These are phyloP conservation scores for Zaprionus taronus DNA, from an alignment of 1,140 invertebrate genomes.

Conservation along the genomic window DNA sequence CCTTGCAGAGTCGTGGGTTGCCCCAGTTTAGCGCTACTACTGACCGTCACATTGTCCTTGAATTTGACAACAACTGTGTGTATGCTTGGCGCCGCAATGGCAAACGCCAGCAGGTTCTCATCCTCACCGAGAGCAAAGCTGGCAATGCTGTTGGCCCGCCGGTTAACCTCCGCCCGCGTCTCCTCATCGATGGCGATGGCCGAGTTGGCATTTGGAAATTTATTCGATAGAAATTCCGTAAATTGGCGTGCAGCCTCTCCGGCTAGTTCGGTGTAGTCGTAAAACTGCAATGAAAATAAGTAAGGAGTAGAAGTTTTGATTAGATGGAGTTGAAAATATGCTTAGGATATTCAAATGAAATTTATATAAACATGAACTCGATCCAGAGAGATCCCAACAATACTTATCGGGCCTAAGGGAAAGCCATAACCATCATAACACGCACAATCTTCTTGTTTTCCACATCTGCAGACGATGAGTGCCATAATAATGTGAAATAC, in stretches of 20 bases:
- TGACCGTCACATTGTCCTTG: constrained; percentile 81
- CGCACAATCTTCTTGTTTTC: not conserved
- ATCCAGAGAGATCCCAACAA: no score
- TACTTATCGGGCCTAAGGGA: no score
- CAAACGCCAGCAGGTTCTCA: constrained; percentile 83
- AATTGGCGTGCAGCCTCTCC: constrained; percentile 80
- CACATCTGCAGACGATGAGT: no score
- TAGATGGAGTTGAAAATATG: not conserved
- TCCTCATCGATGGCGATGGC: constrained; percentile 69
- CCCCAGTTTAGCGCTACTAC: not conserved
- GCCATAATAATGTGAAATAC: constrained; percentile 2
- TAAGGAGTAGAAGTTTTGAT: not conserved
- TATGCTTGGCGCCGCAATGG: constrained; percentile 81
- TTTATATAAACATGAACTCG: no score
- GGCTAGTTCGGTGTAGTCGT: constrained; percentile 77
- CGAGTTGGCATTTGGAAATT: constrained; percentile 68
- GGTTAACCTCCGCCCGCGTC: constrained; percentile 70
- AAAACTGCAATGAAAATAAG: constrained; percentile 65
- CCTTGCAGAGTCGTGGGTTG: not conserved
- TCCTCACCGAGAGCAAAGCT: constrained; percentile 80
- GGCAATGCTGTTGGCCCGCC: constrained; percentile 77
- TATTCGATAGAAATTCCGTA: constrained; percentile 77
- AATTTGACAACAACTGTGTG: constrained; percentile 84
- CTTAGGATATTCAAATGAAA: no score
- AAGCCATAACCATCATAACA: not conserved